A percentile compares a stretch with the other conserved stretches of the same genome.
These are phyloP conservation scores for Chalcis sispes DNA, from an alignment of 2,888 invertebrate genomes.

Conservation along the genomic window DNA sequence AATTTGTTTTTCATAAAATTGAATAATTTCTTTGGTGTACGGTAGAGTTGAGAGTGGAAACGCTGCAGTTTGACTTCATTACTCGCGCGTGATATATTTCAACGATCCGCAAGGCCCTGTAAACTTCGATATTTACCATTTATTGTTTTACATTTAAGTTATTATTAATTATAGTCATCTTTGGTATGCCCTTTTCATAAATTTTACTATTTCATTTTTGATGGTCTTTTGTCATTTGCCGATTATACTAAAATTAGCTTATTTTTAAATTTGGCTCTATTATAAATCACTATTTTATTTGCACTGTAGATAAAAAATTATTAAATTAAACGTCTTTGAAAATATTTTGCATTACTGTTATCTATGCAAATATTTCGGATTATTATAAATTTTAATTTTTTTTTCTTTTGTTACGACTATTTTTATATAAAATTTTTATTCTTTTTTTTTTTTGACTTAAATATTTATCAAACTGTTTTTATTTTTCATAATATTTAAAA, in stretches of 20 bases:
- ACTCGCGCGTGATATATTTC: conserved; percentile 63
- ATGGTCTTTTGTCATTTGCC: conserved; percentile 35
- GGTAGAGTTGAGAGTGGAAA: not conserved
- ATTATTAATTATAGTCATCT: conserved; percentile 59
- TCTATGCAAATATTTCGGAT: too few species aligned
- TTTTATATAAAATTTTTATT: not conserved
- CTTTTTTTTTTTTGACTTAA: too few species aligned
- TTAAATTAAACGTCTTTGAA: too few species aligned
- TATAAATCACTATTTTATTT: conserved; percentile 30
- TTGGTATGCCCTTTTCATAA: conserved; percentile 40
- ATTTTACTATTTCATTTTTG: conserved; percentile 22
- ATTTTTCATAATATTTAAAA: not conserved
- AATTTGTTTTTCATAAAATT: not conserved
- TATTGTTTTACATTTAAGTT: conserved; percentile 48
- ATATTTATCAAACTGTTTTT: not conserved
- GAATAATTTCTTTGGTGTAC: conserved; percentile 24
- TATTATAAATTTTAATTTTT: not conserved
- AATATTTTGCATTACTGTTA: too few species aligned
- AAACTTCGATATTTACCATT: conserved; percentile 48
- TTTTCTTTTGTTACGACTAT: not conserved
- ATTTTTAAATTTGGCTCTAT: conserved; percentile 44
- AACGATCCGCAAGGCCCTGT: conserved; percentile 67
- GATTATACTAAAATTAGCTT: conserved; percentile 29
- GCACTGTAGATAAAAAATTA: conserved; percentile 21
- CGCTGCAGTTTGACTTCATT: conserved; percentile 19